A percentile compares a stretch with the other conserved stretches of the same genome.
These are phyloP conservation scores for Lophotriccus pileatus DNA, from an alignment of 2,797 vertebrate species.

Conservation along the genomic window DNA sequence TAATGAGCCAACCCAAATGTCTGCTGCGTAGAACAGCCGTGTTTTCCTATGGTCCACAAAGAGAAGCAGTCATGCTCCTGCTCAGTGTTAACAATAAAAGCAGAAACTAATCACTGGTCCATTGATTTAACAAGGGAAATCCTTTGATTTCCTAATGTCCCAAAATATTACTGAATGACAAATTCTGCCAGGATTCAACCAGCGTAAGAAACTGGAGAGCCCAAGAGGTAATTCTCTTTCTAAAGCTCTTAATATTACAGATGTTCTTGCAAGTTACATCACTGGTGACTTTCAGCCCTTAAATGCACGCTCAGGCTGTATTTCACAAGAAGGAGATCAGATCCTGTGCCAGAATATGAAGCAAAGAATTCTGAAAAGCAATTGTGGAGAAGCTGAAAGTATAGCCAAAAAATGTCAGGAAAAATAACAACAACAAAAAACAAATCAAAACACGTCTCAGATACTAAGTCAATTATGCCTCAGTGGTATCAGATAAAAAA, in stretches of 20 bases:
- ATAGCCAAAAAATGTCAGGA: not conserved
- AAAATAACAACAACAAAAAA: not conserved
- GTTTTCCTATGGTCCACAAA: not conserved
- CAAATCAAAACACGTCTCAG: not conserved
- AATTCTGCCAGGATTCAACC: not conserved
- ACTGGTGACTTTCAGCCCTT: not conserved
- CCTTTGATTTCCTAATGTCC: not conserved
- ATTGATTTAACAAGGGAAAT: not conserved
- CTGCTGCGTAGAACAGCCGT: fast-evolving
- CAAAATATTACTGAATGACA: not conserved
- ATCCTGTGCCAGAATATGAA: not conserved
- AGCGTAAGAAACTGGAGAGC: not conserved
- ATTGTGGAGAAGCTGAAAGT: not conserved
- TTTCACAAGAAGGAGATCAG: not conserved
- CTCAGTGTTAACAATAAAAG: not conserved
- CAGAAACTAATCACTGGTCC: not conserved
- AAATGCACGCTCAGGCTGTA: not conserved
- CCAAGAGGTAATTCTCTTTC: not conserved
- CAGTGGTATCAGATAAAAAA: not conserved
- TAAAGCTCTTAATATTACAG: not conserved
- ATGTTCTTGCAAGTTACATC: not conserved
- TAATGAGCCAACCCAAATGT: not conserved
- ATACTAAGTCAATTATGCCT: not conserved
- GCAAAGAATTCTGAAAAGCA: not conserved
- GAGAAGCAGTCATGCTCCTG: not conserved